phyloP scores from a whole-genome alignment of 1,140 invertebrate species.

The Sipha flava region DNA sequence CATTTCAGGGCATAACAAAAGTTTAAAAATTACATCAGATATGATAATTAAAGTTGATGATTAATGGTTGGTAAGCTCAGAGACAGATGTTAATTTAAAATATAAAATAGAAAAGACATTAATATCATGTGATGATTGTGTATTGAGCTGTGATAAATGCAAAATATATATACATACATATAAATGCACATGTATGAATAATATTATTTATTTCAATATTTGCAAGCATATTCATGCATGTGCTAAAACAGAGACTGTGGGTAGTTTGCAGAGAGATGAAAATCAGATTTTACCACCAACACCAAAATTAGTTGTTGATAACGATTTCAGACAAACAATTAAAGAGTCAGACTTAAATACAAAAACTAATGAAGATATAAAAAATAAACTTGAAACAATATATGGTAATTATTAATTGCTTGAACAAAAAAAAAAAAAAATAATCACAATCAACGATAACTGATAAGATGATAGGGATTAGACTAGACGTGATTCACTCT shows the following conservation, averaged over 20 bases:
- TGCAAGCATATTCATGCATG: neutral
- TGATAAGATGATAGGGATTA: too few relatives aligned
- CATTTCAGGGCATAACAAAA: neutral
- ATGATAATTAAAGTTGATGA: neutral
- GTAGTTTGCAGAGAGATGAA: neutral
- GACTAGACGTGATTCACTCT: too few relatives aligned
- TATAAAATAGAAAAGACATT: neutral
- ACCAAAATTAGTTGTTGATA: neutral
- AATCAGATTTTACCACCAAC: neutral
- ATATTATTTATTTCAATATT: neutral
- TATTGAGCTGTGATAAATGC: too few relatives aligned
- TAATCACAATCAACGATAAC: too few relatives aligned
- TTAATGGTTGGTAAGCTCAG: neutral
- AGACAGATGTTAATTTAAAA: neutral
- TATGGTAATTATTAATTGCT: too few relatives aligned
- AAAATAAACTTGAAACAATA: neutral
- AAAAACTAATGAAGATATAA: neutral
- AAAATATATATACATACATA: too few relatives aligned
- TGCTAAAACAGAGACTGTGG: neutral
- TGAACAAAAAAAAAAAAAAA: too few relatives aligned
- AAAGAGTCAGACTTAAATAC: neutral
- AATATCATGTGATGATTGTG: too few relatives aligned
- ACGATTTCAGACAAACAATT: neutral
- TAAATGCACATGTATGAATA: neutral
- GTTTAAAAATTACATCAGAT: neutral